Evolutionary conservation across 2,113 vertebrate species (phyloP).

Genomic region (Zosterops pallidus): DNA sequence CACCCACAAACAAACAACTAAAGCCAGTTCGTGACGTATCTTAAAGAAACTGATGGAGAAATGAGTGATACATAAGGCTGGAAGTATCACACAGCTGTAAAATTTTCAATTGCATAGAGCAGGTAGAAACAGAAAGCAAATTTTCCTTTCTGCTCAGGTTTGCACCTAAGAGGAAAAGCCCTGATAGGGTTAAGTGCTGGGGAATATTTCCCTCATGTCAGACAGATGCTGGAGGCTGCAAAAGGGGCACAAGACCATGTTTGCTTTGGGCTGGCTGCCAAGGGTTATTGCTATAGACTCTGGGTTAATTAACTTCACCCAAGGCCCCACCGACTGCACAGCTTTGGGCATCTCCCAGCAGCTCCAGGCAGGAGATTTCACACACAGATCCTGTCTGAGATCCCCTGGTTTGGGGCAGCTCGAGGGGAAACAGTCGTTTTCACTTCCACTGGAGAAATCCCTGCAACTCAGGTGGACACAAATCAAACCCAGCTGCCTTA

Average conservation of each 20-base stretch:
- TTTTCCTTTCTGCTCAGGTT: background rate
- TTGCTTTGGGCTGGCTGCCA: background rate
- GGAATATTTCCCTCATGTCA: background rate
- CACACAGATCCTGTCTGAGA: background rate
- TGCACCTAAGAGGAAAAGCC: background rate
- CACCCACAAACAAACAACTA: background rate
- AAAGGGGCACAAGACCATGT: slow-evolving; percentile 23
- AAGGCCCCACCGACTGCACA: background rate
- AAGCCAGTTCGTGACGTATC: background rate
- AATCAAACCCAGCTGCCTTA: background rate
- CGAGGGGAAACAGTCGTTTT: background rate
- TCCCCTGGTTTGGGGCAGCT: background rate
- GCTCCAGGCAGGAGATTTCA: background rate
- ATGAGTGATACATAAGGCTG: rapidly evolving
- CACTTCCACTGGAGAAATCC: background rate
- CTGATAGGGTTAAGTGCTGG: background rate
- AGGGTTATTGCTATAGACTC: background rate
- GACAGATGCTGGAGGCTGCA: background rate
- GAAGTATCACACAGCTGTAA: background rate
- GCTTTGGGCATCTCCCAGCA: slow-evolving; percentile 3
- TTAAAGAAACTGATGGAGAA: background rate
- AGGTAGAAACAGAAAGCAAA: background rate
- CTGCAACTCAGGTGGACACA: background rate
- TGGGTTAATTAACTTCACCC: slow-evolving; percentile 22
- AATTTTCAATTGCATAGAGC: background rate